Evolutionary conservation across 64 coral and sea anemone genomes (phyloP), one percentile per base, ranked within the genome.

Genomic region (Acropora yongei): DNA sequence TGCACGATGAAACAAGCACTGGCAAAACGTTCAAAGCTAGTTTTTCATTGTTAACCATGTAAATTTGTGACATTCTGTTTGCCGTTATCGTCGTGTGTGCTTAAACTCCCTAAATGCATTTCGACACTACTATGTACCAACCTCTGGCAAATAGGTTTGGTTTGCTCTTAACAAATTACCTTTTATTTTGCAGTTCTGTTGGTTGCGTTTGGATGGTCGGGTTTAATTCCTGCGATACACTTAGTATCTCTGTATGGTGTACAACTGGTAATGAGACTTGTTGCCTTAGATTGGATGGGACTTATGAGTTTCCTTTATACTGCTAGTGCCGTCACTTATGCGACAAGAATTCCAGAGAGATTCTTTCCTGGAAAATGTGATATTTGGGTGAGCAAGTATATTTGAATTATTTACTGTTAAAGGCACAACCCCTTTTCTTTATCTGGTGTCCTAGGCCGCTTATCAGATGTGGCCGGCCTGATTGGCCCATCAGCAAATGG

Each of bases 351-450:
- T 74, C 95, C 95, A 6, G 95, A 96, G 63, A 87, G 95, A 8
- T 93, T 93, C 48, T 93, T 87, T 76, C 95, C 95, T 30, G 95
- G 95, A 74, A 96, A 93, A 44, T 96, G 91, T 84, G 90, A 96
- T 57, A 88, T 96, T 55, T 88, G 90, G 95, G 95, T 96, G 79
- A 90, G 87, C 44, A 67, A 3, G 11, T 13, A 63, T 63, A 63
- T 12, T 14, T 13, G 9, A 11, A 30, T 30, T 30, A 30, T 30
- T 30, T 30, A 30, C 30, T 30, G 30, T 30, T 30, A 30, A 30
- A 30, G 30, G 30, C 30, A 30, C 30, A 30, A 30, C 30, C 30
- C 30, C 30, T 30, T 30, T 30, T 30, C 30, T 30, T 30, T 30
- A 30, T 30, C 30, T 30, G 30, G 30, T 30, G 30, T 30, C 30